These are phyloP conservation scores for Neodiprion lecontei DNA, from an alignment of 1,140 invertebrate genomes.

Conservation along the genomic window DNA sequence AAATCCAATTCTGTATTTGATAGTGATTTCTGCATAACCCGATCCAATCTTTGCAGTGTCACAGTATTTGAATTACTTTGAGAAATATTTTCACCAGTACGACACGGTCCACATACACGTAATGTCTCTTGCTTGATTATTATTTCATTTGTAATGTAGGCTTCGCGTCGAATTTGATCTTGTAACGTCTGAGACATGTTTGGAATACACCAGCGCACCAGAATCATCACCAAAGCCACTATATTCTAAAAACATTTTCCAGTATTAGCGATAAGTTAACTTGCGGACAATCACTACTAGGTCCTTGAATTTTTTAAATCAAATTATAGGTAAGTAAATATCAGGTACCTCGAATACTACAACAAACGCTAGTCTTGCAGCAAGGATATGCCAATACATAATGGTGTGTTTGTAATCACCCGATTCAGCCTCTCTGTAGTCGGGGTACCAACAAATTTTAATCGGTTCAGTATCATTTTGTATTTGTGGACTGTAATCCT, in stretches of 20 bases:
- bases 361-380: conserved; percentile 87
- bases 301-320: no score
- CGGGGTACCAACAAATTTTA: conserved; percentile 72
- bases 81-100: conserved; percentile 11
- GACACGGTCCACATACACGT: conserved; percentile 56
- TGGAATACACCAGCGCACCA: conserved; percentile 86
- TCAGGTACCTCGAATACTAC: conserved; percentile 87
- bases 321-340: conserved; percentile 16
- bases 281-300: neutral
- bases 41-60: conserved; percentile 40
- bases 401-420: conserved; percentile 75
- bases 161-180: conserved; percentile 83
- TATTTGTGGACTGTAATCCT: conserved; percentile 47
- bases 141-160: conserved; percentile 88
- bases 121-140: conserved; percentile 82
- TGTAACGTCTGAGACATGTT: conserved; percentile 80
- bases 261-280: conserved; percentile 25
- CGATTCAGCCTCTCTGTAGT: conserved; percentile 81
- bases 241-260: conserved; percentile 72
- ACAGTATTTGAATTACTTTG: conserved; percentile 13
- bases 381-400: conserved; percentile 91
- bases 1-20: conserved; percentile 71
- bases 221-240: conserved; percentile 82
- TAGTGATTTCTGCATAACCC: conserved; percentile 61
- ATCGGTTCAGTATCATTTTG: conserved; percentile 5